Evolutionary conservation across 1,140 invertebrate genomes (phyloP).

Genomic region (Aphaenogaster ashmeadi): DNA sequence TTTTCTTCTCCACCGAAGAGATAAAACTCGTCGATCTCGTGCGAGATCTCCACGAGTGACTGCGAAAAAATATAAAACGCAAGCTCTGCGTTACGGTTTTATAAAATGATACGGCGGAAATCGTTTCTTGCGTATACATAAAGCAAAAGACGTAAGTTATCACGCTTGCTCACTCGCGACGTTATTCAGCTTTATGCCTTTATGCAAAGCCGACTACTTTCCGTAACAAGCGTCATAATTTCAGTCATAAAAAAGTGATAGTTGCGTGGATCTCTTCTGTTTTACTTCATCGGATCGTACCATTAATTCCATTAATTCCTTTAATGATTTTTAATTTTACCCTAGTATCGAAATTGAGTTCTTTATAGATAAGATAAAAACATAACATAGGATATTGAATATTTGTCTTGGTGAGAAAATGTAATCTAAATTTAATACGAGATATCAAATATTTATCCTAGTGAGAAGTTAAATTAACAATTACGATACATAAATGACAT

Average conservation of each 20-base stretch:
- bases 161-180: constrained; percentile 12
- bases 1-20: not conserved
- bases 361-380: not conserved
- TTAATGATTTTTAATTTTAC: not conserved
- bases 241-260: constrained; percentile 45
- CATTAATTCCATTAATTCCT: constrained; percentile 1
- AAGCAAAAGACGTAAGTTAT: constrained; percentile 48
- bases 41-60: constrained; percentile 20
- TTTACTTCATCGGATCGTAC: not conserved
- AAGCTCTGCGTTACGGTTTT: constrained; percentile 43
- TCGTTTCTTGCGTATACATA: constrained; percentile 50
- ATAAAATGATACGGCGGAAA: constrained; percentile 49
- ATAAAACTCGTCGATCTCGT: constrained; percentile 21
- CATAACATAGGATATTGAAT: not conserved
- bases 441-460: not conserved
- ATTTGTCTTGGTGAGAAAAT: not conserved
- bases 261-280: not conserved
- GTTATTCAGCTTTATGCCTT: constrained; percentile 33
- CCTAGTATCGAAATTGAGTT: not conserved
- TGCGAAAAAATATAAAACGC: constrained; percentile 38
- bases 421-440: not conserved
- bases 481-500: not conserved
- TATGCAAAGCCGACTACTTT: constrained; percentile 53
- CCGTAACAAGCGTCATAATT: constrained; percentile 55
- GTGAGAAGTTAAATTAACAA: constrained; percentile 7